Conservation (phyloP, 2,113 vertebrate species). For the Clupea harengus region DNA sequence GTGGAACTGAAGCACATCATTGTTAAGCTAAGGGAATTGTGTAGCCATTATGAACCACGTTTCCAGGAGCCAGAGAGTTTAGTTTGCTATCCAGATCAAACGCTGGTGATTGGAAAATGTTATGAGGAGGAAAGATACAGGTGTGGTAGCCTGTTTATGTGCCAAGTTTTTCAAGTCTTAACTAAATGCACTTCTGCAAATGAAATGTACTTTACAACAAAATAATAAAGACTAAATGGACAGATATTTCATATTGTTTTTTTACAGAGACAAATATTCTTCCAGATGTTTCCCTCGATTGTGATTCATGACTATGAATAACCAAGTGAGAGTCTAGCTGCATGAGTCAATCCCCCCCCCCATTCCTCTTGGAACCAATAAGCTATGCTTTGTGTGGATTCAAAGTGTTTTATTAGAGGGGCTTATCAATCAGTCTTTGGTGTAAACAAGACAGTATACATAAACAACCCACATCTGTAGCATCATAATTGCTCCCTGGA, state of each 20-base stretch:
- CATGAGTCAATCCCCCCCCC: background rate
- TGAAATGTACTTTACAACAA: slow-evolving; percentile 48
- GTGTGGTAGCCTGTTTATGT: slow-evolving; percentile 38
- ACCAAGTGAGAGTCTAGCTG: background rate
- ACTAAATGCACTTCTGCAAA: slow-evolving; percentile 59
- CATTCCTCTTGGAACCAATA: background rate
- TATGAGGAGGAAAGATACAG: slow-evolving; percentile 20
- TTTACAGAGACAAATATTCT: background rate
- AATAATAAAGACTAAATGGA: slow-evolving; percentile 47
- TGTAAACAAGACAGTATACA: slow-evolving; percentile 46
- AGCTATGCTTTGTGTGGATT: slow-evolving; percentile 32
- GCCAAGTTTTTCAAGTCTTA: slow-evolving; percentile 54
- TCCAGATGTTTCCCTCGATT: slow-evolving; percentile 6
- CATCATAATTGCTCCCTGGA: slow-evolving; percentile 47
- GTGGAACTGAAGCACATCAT: slow-evolving; percentile 59
- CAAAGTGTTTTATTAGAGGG: slow-evolving; percentile 40
- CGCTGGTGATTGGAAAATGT: slow-evolving; percentile 13
- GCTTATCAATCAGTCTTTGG: slow-evolving; percentile 36
- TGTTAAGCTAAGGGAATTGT: slow-evolving; percentile 64
- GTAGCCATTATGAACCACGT: slow-evolving; percentile 60
- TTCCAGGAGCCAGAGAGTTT: slow-evolving; percentile 19
- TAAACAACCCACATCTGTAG: slow-evolving; percentile 55
- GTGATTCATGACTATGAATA: slow-evolving; percentile 14
- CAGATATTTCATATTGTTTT: slow-evolving; percentile 16
- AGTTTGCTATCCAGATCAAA: slow-evolving; percentile 3